Evolutionary conservation across 2,797 vertebrate genomes (phyloP).

Genomic region (Brachyalestes nurse): DNA sequence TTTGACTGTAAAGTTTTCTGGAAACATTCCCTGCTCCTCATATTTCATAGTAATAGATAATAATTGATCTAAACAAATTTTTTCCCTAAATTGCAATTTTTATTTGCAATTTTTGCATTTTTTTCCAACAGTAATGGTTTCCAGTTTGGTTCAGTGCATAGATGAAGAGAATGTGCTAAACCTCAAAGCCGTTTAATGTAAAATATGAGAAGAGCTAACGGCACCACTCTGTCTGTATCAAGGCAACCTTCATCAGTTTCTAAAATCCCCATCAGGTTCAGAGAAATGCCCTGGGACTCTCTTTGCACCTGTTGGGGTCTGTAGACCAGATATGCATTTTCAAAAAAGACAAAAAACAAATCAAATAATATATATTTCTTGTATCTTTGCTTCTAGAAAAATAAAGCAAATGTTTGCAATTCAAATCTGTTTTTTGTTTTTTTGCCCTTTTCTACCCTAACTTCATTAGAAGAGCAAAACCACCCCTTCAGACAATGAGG

Average conservation of each 20-base stretch:
- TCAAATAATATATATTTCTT: background rate
- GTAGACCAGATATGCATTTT: slow-evolving; percentile 10
- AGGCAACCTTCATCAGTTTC: background rate
- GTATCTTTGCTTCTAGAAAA: background rate
- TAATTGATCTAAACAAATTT: no score
- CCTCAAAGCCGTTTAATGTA: background rate
- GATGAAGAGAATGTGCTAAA: background rate
- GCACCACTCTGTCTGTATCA: background rate
- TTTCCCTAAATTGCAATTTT: background rate
- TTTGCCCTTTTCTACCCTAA: no score
- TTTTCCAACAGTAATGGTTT: background rate
- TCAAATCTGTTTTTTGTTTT: background rate
- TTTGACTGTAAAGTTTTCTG: background rate
- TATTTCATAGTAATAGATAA: no score
- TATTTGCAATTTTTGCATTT: background rate
- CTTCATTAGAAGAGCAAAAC: no score
- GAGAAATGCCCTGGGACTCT: background rate
- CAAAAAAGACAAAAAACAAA: background rate
- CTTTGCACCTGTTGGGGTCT: slow-evolving; percentile 13
- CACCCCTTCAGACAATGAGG: no score
- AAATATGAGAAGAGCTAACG: background rate
- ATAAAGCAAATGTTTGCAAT: slow-evolving; percentile 16
- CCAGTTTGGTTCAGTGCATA: background rate
- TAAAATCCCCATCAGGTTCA: background rate
- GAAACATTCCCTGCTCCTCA: background rate